Evolutionary conservation across 2,797 vertebrate genomes (phyloP), one percentile per base, ranked within the genome.

Genomic region (Peromyscus eremicus): DNA sequence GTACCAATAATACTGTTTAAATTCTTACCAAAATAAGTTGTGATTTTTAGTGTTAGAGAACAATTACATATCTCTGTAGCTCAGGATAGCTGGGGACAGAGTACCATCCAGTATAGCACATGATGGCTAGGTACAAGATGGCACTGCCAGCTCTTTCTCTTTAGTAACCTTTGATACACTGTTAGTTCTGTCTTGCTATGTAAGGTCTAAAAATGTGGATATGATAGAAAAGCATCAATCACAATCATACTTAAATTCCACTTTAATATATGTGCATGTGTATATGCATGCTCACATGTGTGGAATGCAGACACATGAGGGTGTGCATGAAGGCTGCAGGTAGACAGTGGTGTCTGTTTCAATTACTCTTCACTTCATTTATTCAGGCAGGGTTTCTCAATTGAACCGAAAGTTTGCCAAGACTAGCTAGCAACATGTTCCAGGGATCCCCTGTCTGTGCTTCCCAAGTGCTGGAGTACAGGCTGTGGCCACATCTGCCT

Each of bases 121-220:
- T 77, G n/a, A 29, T 32, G 37, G 60, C 70, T 79, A n/a, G 90
- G 81, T 57, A 93, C n/a, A 75, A 77, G 83, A 91, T 55, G n/a
- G 21, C 6, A 49, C 46, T 95, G 29, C 46, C 37, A 95, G 49
- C 62, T 7, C 13, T 66, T 91, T 84, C 89, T 49, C 64, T 95
- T 60, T 87, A 49, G 64, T 46, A 91, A 96, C 37, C 6, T 86
- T 68, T 87, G 75, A 66, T 4, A 92, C 70, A 64, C 46, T 90
- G 16, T 92, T 95, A 92, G 90, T 88, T 94, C 34, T 77, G 25
- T 91, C 62, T 68, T n/a, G 60, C 57, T 76, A 83, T 75, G 71
- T 91, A 91, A 91, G 37, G 52, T 73, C 46, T 80, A 94, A 94
- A 96, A 91, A 64, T 70, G 6, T 91, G 94, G 49, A 71, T 77